A percentile compares a stretch with the other conserved stretches of the same genome.
phyloP scores from a whole-genome alignment of 2,888 invertebrate species.

The Epinotia bilunana region DNA sequence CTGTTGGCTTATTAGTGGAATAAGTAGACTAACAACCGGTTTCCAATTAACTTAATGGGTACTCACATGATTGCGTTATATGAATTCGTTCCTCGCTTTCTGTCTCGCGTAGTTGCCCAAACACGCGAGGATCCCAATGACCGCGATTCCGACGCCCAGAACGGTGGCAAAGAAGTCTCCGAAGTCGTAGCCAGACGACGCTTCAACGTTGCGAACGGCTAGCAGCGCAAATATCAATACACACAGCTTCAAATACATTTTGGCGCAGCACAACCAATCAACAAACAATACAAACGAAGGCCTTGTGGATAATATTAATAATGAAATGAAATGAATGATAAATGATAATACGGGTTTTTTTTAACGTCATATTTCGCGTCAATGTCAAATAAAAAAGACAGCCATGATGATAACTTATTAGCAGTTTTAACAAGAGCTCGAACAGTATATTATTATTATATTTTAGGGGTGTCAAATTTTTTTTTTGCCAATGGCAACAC shows the following conservation, averaged over 20 bases:
- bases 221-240: conserved; percentile 68
- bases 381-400: conserved; percentile 9
- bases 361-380: background rate
- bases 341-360: background rate
- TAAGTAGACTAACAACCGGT: conserved; percentile 33
- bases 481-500: conserved; percentile 23
- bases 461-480: too few species aligned
- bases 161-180: conserved; percentile 88
- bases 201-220: conserved; percentile 75
- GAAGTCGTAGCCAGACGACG: conserved; percentile 85
- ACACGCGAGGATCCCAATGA: conserved; percentile 86
- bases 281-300: conserved; percentile 19
- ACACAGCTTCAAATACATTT: conserved; percentile 72
- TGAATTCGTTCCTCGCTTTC: conserved; percentile 82
- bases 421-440: conserved; percentile 11
- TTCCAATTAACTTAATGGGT: conserved; percentile 41
- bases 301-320: background rate
- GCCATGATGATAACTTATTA: background rate
- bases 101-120: conserved; percentile 88
- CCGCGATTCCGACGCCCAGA: conserved; percentile 85
- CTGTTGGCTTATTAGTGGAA: conserved; percentile 5
- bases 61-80: conserved; percentile 64
- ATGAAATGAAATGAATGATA: background rate
- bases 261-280: conserved; percentile 41
- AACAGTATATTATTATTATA: background rate